Evolutionary conservation across 1,140 invertebrate species (phyloP).

Genomic region (Linepithema humile): DNA sequence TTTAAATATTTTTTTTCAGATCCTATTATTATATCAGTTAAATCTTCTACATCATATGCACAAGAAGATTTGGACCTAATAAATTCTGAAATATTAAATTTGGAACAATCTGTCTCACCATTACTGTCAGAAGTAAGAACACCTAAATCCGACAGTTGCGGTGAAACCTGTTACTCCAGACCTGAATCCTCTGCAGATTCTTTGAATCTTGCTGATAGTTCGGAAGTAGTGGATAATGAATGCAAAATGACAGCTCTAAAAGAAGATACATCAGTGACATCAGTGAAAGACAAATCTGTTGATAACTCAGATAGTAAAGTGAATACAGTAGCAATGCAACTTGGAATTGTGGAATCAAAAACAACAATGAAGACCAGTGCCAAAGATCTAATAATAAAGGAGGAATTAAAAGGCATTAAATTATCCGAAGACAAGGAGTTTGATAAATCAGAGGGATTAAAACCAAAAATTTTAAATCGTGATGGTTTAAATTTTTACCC

Average conservation of each 20-base stretch:
- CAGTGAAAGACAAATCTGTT: constrained; percentile 18
- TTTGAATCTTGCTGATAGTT: constrained; percentile 56
- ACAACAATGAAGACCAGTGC: constrained; percentile 45
- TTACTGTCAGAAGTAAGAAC: constrained; percentile 57
- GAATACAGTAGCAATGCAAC: constrained; percentile 60
- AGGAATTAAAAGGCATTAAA: constrained; percentile 56
- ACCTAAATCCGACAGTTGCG: constrained; percentile 64
- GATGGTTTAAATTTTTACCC: constrained; percentile 83
- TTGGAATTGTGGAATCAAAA: constrained; percentile 64
- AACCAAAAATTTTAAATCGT: constrained; percentile 74
- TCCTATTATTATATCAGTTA: constrained; percentile 76
- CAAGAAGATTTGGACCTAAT: constrained; percentile 78
- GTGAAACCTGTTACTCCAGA: constrained; percentile 63
- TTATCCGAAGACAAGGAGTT: constrained; percentile 64
- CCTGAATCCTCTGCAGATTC: constrained; percentile 65
- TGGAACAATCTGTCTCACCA: constrained; percentile 63
- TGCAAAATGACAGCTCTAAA: constrained; percentile 25
- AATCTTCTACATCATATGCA: constrained; percentile 73
- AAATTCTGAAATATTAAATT: constrained; percentile 73
- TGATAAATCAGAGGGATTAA: constrained; percentile 69
- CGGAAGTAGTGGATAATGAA: constrained; percentile 54
- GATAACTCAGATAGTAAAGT: constrained; percentile 64
- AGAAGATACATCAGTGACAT: constrained; percentile 18
- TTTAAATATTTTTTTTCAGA: constrained; percentile 66
- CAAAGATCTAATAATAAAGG: constrained; percentile 62